Evolutionary conservation across 2,888 invertebrate genomes (phyloP).

Genomic region (Griposia aprilina): DNA sequence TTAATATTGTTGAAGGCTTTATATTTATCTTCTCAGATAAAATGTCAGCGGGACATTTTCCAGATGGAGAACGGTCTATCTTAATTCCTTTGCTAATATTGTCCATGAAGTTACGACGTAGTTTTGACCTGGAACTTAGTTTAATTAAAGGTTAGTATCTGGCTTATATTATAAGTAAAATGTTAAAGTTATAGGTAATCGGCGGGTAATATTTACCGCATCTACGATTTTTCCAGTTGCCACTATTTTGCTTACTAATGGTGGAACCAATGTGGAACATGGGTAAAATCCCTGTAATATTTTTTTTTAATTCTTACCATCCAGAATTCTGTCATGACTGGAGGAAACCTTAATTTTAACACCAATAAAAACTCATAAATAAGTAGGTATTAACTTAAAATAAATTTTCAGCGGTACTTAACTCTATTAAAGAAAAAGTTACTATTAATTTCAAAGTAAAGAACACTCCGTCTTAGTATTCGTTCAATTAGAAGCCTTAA

Average conservation of each 20-base stretch:
- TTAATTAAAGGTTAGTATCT: slow-evolving; percentile 1
- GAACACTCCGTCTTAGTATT: neutral
- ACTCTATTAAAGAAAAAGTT: neutral
- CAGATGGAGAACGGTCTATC: slow-evolving; percentile 5
- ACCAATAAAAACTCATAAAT: neutral
- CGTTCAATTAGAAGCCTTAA: slow-evolving; percentile 17
- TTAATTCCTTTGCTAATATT: slow-evolving; percentile 36
- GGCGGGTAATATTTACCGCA: neutral
- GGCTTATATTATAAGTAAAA: neutral
- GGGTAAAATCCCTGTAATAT: no score
- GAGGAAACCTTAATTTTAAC: neutral
- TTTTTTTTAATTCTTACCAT: neutral
- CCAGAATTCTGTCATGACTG: neutral
- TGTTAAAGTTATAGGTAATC: neutral
- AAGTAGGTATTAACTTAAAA: neutral
- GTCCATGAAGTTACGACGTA: slow-evolving; percentile 17
- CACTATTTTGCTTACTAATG: neutral
- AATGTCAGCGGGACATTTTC: slow-evolving; percentile 43
- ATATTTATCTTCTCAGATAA: slow-evolving; percentile 55
- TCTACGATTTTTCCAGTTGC: neutral
- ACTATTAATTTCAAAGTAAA: neutral
- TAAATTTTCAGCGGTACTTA: neutral
- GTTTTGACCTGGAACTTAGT: neutral
- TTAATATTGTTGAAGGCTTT: slow-evolving; percentile 49
- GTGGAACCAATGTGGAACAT: neutral